Base-by-base conservation (phyloP, 2,888 invertebrate genomes). In the Zelleria hepariella region DNA sequence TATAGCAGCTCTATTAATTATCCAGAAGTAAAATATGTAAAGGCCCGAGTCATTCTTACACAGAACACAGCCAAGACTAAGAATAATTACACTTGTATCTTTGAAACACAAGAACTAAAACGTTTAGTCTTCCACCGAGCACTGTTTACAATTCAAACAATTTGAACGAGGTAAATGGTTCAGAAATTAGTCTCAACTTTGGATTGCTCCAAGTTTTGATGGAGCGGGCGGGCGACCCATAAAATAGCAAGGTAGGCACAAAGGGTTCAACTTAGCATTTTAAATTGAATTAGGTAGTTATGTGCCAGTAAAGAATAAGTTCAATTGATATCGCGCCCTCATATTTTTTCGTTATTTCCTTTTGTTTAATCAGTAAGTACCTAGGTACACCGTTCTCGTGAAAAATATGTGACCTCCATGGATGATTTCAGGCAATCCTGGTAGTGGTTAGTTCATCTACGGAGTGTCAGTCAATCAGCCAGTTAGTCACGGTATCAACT, bases 111-210 rank as follows among this genome's bases (percentile, higher is more conserved):
- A 54, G 53, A 64, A 65, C 65, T 66, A 64, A 63, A 67, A 52
- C 58, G 62, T 62, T 66, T 60, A 62, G 61, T 60, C 15, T 20
- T 20, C 21, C n/a, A 51, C 20, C n/a, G 27, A 21, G 53, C 54
- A 64, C 60, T 66, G 64, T 67, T 66, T 66, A 63, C 66, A 64
- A 63, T 64, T 62, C 60, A 67, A 68, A 67, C 65, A 65, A 63
- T 65, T 62, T 32, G 15, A 56, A 56, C 61, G 61, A 66, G 64
- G 66, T 66, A 64, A 67, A 64, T 62, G 64, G n/a, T 59, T 63
- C 60, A 58, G 62, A 61, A 66, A 67, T 67, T 65, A 65, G 62
- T 59, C 64, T 62, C 49, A 63, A 61, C 58, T 58, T 57, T 48
- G 59, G 66, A 68, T 62, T 59, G 63, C 58, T 62, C 51, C 60